A percentile compares a stretch with the other conserved stretches of the same genome.
Conservation (phyloP, 2,888 invertebrate species). For the Andrena minutula region DNA sequence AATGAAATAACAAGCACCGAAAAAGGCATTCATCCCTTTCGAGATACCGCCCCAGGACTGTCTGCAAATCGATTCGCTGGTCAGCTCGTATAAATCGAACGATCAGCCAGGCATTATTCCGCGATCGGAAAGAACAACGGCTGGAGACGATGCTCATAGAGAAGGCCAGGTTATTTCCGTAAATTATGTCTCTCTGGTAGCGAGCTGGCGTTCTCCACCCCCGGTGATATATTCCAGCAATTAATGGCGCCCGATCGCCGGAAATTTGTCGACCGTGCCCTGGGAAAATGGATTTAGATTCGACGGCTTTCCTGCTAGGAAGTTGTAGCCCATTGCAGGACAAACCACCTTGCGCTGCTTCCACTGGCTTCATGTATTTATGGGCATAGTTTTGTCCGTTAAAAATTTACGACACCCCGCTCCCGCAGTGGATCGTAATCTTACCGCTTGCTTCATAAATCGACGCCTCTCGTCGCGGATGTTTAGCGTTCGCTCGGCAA, state of each 20-base stretch:
- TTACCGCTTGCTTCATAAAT: conserved; percentile 21
- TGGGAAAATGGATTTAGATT: conserved; percentile 77
- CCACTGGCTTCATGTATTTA: conserved; percentile 35
- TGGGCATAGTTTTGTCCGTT: conserved; percentile 42
- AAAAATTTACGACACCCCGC: conserved; percentile 43
- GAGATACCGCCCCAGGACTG: no score
- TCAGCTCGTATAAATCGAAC: conserved; percentile 36
- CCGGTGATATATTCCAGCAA: conserved; percentile 79
- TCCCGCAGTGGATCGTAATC: conserved; percentile 28
- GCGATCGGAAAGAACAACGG: conserved; percentile 25
- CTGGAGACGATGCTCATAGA: conserved; percentile 15
- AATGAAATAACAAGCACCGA: no score
- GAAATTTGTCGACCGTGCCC: conserved; percentile 76
- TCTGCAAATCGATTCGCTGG: not conserved
- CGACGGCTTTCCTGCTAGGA: conserved; percentile 60
- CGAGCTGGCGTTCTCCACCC: conserved; percentile 51
- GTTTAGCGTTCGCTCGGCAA: conserved; percentile 9
- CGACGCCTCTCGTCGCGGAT: conserved; percentile 7
- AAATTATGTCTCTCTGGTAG: conserved; percentile 71
- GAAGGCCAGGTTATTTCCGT: conserved; percentile 72
- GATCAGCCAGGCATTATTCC: conserved; percentile 17
- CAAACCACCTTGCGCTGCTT: conserved; percentile 25
- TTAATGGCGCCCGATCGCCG: conserved; percentile 77
- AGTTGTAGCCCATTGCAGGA: conserved; percentile 38
- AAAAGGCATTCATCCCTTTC: not conserved